Percentiles rank a stretch among this genome's conserved stretches.
phyloP scores from a whole-genome alignment of 2,113 vertebrate genomes.

The Mionectes macconnelli region DNA sequence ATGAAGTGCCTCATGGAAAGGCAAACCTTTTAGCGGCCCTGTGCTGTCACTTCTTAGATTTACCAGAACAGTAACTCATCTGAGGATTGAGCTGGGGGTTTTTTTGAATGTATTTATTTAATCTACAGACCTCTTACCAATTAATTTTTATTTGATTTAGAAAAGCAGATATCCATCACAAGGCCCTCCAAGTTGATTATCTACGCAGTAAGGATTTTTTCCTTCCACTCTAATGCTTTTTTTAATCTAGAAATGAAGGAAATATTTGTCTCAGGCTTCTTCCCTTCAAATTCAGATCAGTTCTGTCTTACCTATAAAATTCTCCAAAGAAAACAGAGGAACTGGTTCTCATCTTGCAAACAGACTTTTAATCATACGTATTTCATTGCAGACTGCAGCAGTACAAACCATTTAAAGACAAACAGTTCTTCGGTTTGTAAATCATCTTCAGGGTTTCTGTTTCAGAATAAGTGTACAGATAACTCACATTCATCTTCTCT shows the following conservation, averaged over 20 bases:
- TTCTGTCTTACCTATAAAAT: background rate
- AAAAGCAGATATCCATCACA: background rate
- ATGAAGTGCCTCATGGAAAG: background rate
- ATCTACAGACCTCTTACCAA: background rate
- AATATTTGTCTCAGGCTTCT: background rate
- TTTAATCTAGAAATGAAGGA: background rate
- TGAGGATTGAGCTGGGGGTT: background rate
- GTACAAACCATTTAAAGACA: background rate
- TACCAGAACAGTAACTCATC: background rate
- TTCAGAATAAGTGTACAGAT: background rate
- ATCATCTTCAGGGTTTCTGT: background rate
- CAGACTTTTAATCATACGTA: background rate
- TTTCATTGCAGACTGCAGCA: background rate
- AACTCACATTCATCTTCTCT: slow-evolving; percentile 40
- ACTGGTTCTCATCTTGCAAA: background rate
- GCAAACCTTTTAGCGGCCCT: background rate
- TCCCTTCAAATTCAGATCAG: background rate
- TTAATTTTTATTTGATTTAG: background rate
- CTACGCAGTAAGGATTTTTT: background rate
- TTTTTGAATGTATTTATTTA: background rate
- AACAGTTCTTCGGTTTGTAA: background rate
- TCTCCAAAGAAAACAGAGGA: background rate
- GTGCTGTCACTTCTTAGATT: background rate
- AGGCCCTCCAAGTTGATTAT: background rate
- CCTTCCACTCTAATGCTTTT: background rate